These are phyloP conservation scores for Drosophila saltans DNA, from an alignment of 1,140 invertebrate species.

Conservation along the genomic window DNA sequence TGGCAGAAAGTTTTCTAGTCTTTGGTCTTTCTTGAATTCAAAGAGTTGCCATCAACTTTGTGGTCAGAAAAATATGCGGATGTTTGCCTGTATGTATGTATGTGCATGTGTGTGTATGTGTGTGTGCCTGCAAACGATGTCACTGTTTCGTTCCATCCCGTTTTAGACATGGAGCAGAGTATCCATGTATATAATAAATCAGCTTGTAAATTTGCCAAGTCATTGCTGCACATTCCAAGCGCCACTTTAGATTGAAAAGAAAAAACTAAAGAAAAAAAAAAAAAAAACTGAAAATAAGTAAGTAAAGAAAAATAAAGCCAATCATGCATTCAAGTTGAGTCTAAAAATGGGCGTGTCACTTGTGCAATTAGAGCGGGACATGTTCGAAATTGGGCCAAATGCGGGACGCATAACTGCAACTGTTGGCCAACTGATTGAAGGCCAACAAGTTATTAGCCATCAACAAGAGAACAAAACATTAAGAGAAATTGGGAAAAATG, in stretches of 20 bases:
- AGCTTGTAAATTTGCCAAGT: conserved; percentile 15
- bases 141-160: neutral
- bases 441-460: neutral
- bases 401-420: neutral
- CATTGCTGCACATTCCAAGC: conserved; percentile 21
- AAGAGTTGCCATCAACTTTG: conserved; percentile 12
- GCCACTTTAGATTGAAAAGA: conserved; percentile 17
- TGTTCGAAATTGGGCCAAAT: conserved; percentile 15
- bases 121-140: conserved; percentile 13
- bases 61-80: conserved; percentile 23
- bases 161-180: neutral
- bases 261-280: neutral
- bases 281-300: neutral
- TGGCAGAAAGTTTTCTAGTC: conserved; percentile 19
- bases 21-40: neutral
- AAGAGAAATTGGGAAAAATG: neutral
- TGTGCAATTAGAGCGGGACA: conserved; percentile 19
- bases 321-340: conserved; percentile 14
- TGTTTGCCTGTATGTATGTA: neutral
- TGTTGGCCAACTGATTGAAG: neutral
- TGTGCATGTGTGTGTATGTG: conserved; percentile 5
- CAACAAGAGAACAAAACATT: neutral
- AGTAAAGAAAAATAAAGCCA: conserved; percentile 1
- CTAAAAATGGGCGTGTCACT: conserved; percentile 16
- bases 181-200: neutral